phyloP scores from a whole-genome alignment of 2,797 vertebrate species.

The Steatocranus sp. region DNA sequence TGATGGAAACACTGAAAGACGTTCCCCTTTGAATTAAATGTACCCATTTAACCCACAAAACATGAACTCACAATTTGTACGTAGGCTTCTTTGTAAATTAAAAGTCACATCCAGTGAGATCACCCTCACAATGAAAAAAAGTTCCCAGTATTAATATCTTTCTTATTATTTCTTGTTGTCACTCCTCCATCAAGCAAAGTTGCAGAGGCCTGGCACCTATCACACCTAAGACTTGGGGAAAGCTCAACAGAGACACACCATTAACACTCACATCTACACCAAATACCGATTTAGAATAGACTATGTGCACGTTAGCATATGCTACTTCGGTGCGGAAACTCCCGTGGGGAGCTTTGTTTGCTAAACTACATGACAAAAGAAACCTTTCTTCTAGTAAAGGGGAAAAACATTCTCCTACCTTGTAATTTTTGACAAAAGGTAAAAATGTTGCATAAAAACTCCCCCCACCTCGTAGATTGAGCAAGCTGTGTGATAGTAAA shows the following conservation, averaged over 20 bases:
- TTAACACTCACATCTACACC: neutral
- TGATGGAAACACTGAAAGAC: too few species aligned
- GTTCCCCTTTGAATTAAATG: fast-evolving
- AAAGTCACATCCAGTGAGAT: neutral
- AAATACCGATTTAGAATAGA: neutral
- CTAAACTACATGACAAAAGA: too few species aligned
- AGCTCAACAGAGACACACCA: neutral
- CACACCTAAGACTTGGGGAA: neutral
- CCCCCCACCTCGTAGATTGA: neutral
- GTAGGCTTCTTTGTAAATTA: neutral
- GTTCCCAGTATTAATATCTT: neutral
- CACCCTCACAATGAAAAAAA: neutral
- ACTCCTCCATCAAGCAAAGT: neutral
- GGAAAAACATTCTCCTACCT: neutral
- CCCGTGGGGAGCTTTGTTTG: too few species aligned
- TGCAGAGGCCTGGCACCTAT: neutral
- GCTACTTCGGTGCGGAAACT: too few species aligned
- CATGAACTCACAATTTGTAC: fast-evolving
- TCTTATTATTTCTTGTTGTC: neutral
- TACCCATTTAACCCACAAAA: neutral
- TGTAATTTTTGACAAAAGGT: neutral
- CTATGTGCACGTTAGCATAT: too few species aligned
- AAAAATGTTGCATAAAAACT: neutral
- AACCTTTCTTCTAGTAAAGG: neutral
- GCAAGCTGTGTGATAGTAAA: neutral